These are phyloP conservation scores for Pycnonotus jocosus DNA, from an alignment of 2,113 vertebrate species.

Conservation along the genomic window DNA sequence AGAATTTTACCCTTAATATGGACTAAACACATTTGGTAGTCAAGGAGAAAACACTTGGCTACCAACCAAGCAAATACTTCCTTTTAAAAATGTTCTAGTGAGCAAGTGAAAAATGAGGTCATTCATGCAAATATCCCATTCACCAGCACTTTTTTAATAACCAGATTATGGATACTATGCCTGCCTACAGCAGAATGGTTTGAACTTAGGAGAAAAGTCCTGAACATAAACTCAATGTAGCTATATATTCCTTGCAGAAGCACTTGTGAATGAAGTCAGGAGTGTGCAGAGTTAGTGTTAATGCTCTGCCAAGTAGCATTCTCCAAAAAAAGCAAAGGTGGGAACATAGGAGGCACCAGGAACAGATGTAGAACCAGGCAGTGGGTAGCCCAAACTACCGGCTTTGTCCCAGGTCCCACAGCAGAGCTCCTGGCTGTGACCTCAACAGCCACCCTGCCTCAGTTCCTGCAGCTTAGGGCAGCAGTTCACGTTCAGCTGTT, in stretches of 20 bases:
- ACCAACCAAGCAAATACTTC: conserved; percentile 33
- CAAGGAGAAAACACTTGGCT: conserved; percentile 51
- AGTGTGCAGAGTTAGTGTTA: background rate
- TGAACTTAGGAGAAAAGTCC: background rate
- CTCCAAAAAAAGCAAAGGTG: background rate
- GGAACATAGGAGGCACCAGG: background rate
- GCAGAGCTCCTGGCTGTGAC: background rate
- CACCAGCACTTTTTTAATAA: background rate
- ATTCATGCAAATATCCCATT: background rate
- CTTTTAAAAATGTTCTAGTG: background rate
- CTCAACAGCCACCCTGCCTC: fast-evolving
- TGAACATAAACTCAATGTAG: background rate
- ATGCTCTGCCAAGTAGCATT: background rate
- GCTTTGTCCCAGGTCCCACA: background rate
- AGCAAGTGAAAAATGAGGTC: background rate
- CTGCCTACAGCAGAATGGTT: background rate
- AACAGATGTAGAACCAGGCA: background rate
- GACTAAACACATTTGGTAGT: conserved; percentile 25
- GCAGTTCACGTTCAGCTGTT: background rate
- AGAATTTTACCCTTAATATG: conserved; percentile 8
- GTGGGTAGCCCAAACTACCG: background rate
- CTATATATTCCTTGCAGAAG: background rate
- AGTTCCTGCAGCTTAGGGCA: background rate
- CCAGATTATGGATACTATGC: background rate
- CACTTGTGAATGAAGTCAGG: background rate